Evolutionary conservation across 1,140 invertebrate species (phyloP), one percentile per base, ranked within the genome.

Genomic region (Trachymyrmex cornetzi): DNA sequence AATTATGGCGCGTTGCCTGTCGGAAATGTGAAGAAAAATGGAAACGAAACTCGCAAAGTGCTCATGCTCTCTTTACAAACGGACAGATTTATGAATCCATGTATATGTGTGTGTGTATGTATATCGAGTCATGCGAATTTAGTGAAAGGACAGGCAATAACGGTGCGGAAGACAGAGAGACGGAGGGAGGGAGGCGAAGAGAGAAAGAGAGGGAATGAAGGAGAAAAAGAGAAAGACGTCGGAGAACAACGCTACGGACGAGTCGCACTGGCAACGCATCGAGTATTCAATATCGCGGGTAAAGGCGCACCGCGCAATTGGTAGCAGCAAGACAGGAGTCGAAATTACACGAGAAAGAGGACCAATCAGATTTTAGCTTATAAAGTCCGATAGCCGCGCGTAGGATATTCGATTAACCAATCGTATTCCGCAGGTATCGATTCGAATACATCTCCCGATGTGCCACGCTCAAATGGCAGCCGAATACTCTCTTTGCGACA

Each of bases 311-410:
- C 77, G 90, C 91, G 93, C 94, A 95, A 95, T 95, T 95, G 94
- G 94, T 92, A 92, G 93, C 91, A 87, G 90, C 91, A 92, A 94
- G 92, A 92, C 93, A 84, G 94, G 92, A 91, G 94, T 90, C 93
- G 91, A 93, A 95, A 95, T 95, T 95, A 94, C 92, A 89, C 81
- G 91, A 90, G 92, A 96, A 95, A 96, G 94, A 95, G 95, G 95
- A 96, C 96, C 96, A 96, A 96, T 96, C 96, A 96, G 95, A 95
- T 96, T 96, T 96, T 96, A 95, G 95, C 95, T 96, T 96, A 95
- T 95, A 96, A 95, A 94, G 94, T 93, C 93, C 94, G 94, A 96
- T 96, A 95, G 93, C 94, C 94, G 94, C 93, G 95, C 95, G 48
- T 84, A 96, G 95, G 95, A 96, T 96, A 95, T 95, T 95, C 94